Evolutionary conservation across 2,888 invertebrate species (phyloP), one percentile per base, ranked within the genome.

Genomic region (Formica aserva): DNA sequence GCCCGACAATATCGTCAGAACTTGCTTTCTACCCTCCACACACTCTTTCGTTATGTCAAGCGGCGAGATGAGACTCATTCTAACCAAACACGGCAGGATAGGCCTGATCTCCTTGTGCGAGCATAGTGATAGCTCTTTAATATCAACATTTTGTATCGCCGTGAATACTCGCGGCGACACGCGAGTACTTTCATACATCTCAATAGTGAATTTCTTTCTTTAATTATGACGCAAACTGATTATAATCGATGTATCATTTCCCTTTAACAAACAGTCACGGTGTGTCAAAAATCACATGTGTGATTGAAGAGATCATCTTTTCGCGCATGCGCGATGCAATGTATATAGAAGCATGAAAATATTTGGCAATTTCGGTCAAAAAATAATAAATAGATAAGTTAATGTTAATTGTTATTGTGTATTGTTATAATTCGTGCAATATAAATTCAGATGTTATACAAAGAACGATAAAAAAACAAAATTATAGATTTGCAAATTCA

Each of bases 21-120:
- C 97, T 92, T 98, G 97, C 94, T 98, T 98, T 91, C 98, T 97
- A 52, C 97, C 97, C 91, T 97, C 97, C 63, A 97, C 97, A 94
- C 98, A 98, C 82, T 97, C 97, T 92, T 96, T 96, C 0, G 98
- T 98, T 62, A 97, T 97, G 93, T 99, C 99, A 77, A 98, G 95
- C 0, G 99, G 98, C 8, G 98, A 97, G 85, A 97, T 97, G 0
- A 99, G 95, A 83, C 98, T 98, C 98, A 99, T 99, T 74, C 99
- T 96, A 55, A 99, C 98, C 75, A 99, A 96, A 94, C 98, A 98
- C 74, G 99, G 98, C 92, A 99, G 95, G 82, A 99, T 97, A 1
- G 99, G 98, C 38, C 99, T 96, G 85, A 99, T 97, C 95, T 98
- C 98, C 84, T 96, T 96, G 85, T 97, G 96, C 1, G 97, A 95